Evolutionary conservation across 2,888 invertebrate genomes (phyloP), one percentile per base, ranked within the genome.

Genomic region (Acronicta psi): DNA sequence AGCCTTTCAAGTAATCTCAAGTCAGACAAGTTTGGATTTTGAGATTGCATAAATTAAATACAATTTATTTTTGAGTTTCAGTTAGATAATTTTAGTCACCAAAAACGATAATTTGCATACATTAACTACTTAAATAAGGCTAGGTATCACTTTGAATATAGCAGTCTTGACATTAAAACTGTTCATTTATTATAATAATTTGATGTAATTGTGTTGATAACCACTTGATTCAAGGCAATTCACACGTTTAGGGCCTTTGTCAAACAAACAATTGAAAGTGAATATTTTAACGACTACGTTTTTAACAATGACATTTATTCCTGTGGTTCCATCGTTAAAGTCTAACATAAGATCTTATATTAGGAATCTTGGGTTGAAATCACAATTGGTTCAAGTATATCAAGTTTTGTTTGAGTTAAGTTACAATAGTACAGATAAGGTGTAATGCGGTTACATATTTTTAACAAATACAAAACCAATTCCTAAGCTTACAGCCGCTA

Each of bases 171-270:
- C 56, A 67, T 74, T 72, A 60, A 53, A 68, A 62, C 52, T 59
- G 50, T 59, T 53, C 57, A 59, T 67, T 72, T 59, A 59, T 61
- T 61, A 61, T 61, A 75, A 59, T 73, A 69, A 67, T 73, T 63
- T 54, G 52, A 70, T 69, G 63, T 69, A 63, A 71, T 73, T 78
- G 60, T 63, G 54, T 59, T 54, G 75, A 76, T 73, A 73, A 66
- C 56, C 45, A 47, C 75, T 73, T 55, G 75, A 75, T 80, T 80
- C 80, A 82, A 88, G 85, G 85, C 75, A 77, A 81, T 85, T 85
- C 84, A 84, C 89, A 87, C 85, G 79, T 84, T 83, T 79, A 79
- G 63, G 66, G 73, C 79, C 75, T 84, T 83, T 82, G 83, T 84
- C 65, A 73, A 65, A 69, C 41, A 55, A 77, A 84, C 83, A 84